These are phyloP conservation scores for Pheosia gnoma DNA, from an alignment of 2,888 invertebrate genomes.

Conservation along the genomic window DNA sequence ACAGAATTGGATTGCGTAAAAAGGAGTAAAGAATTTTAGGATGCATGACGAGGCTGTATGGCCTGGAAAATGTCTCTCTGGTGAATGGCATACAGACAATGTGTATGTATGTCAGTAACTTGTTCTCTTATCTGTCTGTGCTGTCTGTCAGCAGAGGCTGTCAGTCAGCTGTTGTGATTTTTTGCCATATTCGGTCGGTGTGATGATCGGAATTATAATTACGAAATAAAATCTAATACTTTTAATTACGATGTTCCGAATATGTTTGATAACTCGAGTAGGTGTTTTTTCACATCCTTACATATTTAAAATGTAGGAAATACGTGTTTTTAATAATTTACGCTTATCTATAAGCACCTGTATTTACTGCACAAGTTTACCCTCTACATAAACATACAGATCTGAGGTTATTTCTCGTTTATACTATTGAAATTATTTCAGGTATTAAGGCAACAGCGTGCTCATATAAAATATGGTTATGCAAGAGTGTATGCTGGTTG, in stretches of 20 bases:
- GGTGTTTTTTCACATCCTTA: background rate
- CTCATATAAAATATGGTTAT: slow-evolving; percentile 42
- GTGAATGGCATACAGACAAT: too few species aligned
- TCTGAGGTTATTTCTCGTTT: background rate
- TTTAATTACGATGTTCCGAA: background rate
- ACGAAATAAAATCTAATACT: background rate
- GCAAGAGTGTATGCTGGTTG: slow-evolving; percentile 42
- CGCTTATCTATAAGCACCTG: too few species aligned
- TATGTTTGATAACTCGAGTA: background rate
- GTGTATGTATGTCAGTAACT: too few species aligned
- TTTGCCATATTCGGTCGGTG: background rate
- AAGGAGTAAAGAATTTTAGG: too few species aligned
- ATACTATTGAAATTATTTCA: slow-evolving; percentile 26
- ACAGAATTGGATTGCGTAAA: too few species aligned
- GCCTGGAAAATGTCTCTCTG: too few species aligned
- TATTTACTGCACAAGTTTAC: background rate
- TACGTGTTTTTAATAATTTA: too few species aligned
- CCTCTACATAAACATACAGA: background rate
- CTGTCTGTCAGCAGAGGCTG: too few species aligned
- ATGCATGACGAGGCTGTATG: too few species aligned
- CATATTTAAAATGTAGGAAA: too few species aligned
- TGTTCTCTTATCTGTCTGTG: too few species aligned
- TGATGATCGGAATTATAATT: background rate
- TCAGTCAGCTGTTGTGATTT: background rate
- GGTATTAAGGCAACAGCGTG: slow-evolving; percentile 44